Conservation (phyloP, 2,797 vertebrate species). For the Xyrichtys novacula region DNA sequence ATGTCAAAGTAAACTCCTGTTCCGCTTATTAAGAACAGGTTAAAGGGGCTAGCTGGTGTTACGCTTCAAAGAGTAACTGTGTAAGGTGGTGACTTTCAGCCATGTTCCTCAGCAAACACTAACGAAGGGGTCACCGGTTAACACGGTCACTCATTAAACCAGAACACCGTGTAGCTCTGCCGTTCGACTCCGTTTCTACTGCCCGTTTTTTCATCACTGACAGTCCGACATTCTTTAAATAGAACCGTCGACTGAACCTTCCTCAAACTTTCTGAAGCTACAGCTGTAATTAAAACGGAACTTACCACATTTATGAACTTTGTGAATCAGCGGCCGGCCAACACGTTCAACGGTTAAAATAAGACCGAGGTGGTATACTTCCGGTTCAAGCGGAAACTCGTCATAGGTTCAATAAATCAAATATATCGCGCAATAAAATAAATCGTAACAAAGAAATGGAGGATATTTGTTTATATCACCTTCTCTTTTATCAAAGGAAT, state of each 20-base stretch:
- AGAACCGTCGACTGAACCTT: fast-evolving
- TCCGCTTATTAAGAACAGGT: neutral
- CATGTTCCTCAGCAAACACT: too few relatives aligned
- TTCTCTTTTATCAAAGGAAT: too few relatives aligned
- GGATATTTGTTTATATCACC: too few relatives aligned
- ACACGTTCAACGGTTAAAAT: neutral
- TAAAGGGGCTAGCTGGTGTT: neutral
- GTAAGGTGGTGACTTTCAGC: too few relatives aligned
- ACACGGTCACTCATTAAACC: neutral
- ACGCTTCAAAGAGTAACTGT: too few relatives aligned
- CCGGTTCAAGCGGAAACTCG: constrained; percentile 49
- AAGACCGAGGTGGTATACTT: constrained; percentile 19
- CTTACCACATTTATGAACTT: constrained; percentile 60
- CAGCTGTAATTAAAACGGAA: neutral
- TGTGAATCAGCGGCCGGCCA: neutral
- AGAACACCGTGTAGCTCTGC: too few relatives aligned
- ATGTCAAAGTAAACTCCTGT: constrained; percentile 10
- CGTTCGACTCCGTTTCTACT: neutral
- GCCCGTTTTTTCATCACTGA: neutral
- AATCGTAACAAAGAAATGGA: too few relatives aligned
- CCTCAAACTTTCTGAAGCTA: fast-evolving
- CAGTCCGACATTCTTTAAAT: fast-evolving
- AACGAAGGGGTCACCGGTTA: too few relatives aligned
- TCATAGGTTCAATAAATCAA: neutral
- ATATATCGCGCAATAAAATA: too few relatives aligned